Conservation (phyloP, 2,113 vertebrate genomes). For the Cyprinodon tularosa region DNA sequence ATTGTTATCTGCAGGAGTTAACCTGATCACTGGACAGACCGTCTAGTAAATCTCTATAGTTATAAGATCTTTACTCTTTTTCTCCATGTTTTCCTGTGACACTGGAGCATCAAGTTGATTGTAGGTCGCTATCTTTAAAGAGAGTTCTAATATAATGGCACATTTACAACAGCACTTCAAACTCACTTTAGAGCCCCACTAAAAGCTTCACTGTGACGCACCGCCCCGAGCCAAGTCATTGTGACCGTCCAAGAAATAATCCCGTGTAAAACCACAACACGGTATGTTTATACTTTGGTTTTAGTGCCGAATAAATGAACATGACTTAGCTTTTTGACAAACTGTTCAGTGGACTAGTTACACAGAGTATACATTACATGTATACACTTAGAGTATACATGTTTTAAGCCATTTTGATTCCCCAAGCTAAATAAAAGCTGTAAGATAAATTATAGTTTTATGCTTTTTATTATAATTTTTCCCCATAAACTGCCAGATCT, state of each 20-base stretch:
- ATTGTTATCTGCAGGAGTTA: too few species aligned
- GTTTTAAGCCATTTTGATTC: neutral
- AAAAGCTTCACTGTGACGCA: slow-evolving; percentile 15
- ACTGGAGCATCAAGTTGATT: neutral
- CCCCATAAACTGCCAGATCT: neutral
- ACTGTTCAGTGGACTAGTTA: neutral
- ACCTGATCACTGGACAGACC: too few species aligned
- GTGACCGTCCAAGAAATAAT: slow-evolving; percentile 30
- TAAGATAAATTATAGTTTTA: neutral
- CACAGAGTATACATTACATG: neutral
- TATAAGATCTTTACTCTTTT: neutral
- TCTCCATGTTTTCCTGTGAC: slow-evolving; percentile 7
- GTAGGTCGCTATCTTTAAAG: neutral
- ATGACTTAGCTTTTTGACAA: slow-evolving; percentile 10
- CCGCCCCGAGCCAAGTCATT: slow-evolving; percentile 21
- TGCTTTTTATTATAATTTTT: neutral
- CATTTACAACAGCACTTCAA: slow-evolving; percentile 2
- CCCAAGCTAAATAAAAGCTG: neutral
- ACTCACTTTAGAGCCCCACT: slow-evolving; percentile 17
- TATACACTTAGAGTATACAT: neutral
- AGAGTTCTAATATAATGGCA: neutral
- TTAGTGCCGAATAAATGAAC: slow-evolving; percentile 28
- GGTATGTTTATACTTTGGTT: slow-evolving; percentile 33
- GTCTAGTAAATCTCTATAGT: too few species aligned
- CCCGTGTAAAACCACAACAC: slow-evolving; percentile 36